A percentile compares a stretch with the other conserved stretches of the same genome.
Conservation (phyloP, 2,888 invertebrate species). For the Bursaphelenchus okinawaensis region DNA sequence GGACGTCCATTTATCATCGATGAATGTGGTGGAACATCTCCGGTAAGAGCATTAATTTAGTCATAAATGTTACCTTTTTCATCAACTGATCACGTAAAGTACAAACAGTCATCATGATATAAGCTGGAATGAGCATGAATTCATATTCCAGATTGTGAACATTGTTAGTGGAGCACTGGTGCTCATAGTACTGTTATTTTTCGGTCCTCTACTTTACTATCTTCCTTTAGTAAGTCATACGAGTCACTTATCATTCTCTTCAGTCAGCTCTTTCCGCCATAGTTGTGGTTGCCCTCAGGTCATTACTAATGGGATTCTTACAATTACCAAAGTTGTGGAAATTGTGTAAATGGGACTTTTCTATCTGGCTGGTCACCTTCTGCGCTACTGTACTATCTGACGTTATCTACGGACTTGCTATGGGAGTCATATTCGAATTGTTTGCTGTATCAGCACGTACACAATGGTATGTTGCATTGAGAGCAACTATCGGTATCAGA, state of each 20-base stretch:
- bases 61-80: too few species aligned
- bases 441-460: constrained; percentile 69
- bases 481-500: background rate
- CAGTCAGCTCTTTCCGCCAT: constrained; percentile 58
- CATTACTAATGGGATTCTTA: constrained; percentile 65
- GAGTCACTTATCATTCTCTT: constrained; percentile 2
- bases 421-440: constrained; percentile 71
- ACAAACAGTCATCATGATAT: too few species aligned
- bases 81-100: too few species aligned
- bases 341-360: constrained; percentile 72
- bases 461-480: constrained; percentile 56
- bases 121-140: too few species aligned
- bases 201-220: constrained; percentile 79
- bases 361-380: constrained; percentile 76
- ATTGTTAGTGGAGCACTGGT: constrained; percentile 72
- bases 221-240: constrained; percentile 68
- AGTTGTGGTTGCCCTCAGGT: constrained; percentile 59
- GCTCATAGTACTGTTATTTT: constrained; percentile 73
- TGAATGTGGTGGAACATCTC: constrained; percentile 77
- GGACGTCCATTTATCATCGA: constrained; percentile 69
- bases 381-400: constrained; percentile 71
- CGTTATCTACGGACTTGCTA: constrained; percentile 74
- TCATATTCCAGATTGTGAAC: constrained; percentile 66
- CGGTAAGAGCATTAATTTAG: constrained; percentile 61
- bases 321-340: constrained; percentile 71